Percentiles rank a stretch among this genome's conserved stretches.
Evolutionary conservation across 2,888 invertebrate species (phyloP).

Genomic region (Actias luna): DNA sequence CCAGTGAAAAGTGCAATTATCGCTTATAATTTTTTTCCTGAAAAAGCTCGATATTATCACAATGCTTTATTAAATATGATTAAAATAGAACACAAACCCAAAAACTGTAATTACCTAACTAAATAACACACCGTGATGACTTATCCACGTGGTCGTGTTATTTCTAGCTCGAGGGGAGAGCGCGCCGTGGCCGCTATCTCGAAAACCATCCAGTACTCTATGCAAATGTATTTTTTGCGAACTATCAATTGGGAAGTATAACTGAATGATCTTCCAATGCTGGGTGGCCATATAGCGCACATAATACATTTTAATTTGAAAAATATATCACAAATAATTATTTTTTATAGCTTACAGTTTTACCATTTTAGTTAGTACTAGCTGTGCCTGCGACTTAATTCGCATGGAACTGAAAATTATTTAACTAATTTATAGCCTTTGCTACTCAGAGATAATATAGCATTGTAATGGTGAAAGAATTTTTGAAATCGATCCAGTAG

Average conservation of each 20-base stretch:
- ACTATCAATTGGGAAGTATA: conserved; percentile 70
- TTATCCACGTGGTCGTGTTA: conserved; percentile 43
- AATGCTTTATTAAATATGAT: not conserved
- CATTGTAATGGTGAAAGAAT: no score
- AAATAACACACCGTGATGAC: conserved; percentile 13
- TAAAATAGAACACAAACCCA: not conserved
- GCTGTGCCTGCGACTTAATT: no score
- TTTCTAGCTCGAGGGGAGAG: conserved; percentile 27
- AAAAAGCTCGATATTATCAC: not conserved
- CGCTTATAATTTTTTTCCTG: no score
- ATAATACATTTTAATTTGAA: conserved; percentile 10
- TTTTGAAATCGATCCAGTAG: no score
- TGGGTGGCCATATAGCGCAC: conserved; percentile 57
- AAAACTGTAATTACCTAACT: not conserved
- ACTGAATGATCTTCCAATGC: conserved; percentile 51
- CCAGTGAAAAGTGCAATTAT: no score
- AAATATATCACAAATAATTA: conserved; percentile 13
- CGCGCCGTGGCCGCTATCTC: conserved; percentile 67
- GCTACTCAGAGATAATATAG: no score
- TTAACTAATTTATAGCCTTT: no score
- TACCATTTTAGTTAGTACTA: no score
- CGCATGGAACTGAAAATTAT: no score
- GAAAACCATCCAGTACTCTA: conserved; percentile 66
- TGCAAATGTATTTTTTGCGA: conserved; percentile 81
- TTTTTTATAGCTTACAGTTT: no score